phyloP scores from a whole-genome alignment of 2,113 vertebrate genomes.

The Isichthys henryi region DNA sequence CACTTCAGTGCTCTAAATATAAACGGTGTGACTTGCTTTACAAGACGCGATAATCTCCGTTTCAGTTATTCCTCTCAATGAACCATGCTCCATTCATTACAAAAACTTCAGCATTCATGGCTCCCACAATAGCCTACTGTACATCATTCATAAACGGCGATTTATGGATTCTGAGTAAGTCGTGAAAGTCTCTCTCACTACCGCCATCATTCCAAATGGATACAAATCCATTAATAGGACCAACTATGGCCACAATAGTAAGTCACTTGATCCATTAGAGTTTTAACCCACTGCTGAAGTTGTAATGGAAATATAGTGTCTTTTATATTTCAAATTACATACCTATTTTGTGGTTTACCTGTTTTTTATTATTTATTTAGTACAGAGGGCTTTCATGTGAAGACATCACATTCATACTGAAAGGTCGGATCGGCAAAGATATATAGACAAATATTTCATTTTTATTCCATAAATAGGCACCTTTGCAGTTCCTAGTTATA shows the following conservation, averaged over 20 bases:
- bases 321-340: not conserved
- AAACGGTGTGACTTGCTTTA: not conserved
- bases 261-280: not conserved
- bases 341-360: not conserved
- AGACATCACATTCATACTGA: not conserved
- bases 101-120: not conserved
- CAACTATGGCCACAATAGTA: not conserved
- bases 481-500: not conserved
- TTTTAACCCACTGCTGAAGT: not conserved
- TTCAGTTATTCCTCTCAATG: slow-evolving; percentile 1
- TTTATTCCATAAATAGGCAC: not conserved
- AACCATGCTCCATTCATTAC: not conserved
- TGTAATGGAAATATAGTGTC: not conserved
- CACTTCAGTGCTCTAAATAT: not conserved
- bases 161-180: not conserved
- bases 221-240: not conserved
- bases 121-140: not conserved
- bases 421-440: not conserved
- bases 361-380: not conserved
- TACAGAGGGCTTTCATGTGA: not conserved
- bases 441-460: not conserved
- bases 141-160: not conserved
- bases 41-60: not conserved
- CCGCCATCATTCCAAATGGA: not conserved
- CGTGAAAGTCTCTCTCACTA: not conserved